Evolutionary conservation across 2,888 invertebrate genomes (phyloP).

Genomic region (Netelia virgata): DNA sequence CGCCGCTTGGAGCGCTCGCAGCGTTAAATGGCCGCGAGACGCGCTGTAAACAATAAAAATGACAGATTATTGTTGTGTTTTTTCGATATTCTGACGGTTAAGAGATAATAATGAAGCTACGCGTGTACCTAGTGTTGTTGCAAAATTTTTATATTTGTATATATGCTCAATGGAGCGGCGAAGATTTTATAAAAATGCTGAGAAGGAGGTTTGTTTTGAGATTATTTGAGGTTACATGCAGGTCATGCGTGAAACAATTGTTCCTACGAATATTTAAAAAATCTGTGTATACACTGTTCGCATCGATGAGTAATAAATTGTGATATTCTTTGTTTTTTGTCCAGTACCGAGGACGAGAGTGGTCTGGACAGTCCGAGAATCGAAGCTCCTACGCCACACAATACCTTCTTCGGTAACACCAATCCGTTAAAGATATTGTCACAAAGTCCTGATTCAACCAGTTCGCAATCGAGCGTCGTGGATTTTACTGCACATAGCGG

Average conservation of each 20-base stretch:
- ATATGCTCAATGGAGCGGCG: conserved; percentile 68
- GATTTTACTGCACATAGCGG: conserved; percentile 78
- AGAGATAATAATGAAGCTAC: conserved; percentile 80
- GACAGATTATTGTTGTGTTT: conserved; percentile 72
- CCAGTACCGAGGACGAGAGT: conserved; percentile 77
- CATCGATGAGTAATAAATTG: neutral
- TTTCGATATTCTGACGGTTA: conserved; percentile 77
- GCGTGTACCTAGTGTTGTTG: conserved; percentile 79
- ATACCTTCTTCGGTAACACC: conserved; percentile 73
- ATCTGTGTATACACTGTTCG: neutral
- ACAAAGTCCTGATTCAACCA: conserved; percentile 77
- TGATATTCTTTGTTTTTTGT: conserved; percentile 19
- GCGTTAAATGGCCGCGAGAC: conserved; percentile 67
- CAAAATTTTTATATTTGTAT: conserved; percentile 79
- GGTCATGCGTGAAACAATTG: conserved; percentile 5
- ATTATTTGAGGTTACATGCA: conserved; percentile 53
- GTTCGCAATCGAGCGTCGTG: conserved; percentile 76
- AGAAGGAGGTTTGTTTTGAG: conserved; percentile 63
- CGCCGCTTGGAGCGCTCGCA: conserved; percentile 25
- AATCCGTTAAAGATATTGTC: conserved; percentile 76
- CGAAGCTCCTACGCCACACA: conserved; percentile 76
- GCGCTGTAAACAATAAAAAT: conserved; percentile 73
- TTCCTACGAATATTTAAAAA: conserved; percentile 12
- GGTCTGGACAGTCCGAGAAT: conserved; percentile 74
- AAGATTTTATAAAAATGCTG: conserved; percentile 48